phyloP scores from a whole-genome alignment of 2,113 vertebrate genomes.

The Acanthochromis polyacanthus region DNA sequence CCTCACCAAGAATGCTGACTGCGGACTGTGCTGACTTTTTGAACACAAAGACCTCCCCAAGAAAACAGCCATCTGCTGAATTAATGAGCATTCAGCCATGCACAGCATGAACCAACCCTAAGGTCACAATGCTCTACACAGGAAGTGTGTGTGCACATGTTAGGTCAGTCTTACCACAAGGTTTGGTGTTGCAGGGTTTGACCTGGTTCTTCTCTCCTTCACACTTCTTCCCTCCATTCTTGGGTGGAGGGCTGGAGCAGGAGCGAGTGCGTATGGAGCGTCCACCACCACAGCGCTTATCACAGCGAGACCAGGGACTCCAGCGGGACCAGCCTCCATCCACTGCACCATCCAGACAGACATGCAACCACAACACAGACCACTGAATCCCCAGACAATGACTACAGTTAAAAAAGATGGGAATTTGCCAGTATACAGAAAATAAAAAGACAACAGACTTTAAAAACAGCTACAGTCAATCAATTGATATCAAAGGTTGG shows the following conservation, averaged over 20 bases:
- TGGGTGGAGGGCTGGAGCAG: conserved; percentile 91
- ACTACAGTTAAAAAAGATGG: too few relatives aligned
- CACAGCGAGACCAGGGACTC: conserved; percentile 92
- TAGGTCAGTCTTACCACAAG: conserved; percentile 84
- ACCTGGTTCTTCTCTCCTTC: conserved; percentile 88
- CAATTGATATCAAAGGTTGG: too few relatives aligned
- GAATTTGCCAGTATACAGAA: too few relatives aligned
- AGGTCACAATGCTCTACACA: background rate
- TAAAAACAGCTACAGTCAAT: too few relatives aligned
- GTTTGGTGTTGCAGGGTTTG: conserved; percentile 88
- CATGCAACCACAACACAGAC: background rate
- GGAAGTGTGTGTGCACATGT: background rate
- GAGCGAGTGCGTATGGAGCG: conserved; percentile 88
- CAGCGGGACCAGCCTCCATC: conserved; percentile 90
- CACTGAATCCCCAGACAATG: too few relatives aligned
- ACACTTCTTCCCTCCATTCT: conserved; percentile 90
- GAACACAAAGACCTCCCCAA: background rate
- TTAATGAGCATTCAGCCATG: background rate
- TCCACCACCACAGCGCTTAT: conserved; percentile 88
- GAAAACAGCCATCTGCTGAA: conserved; percentile 1
- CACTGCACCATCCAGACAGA: conserved; percentile 72
- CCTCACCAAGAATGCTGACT: conserved; percentile 16
- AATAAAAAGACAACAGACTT: too few relatives aligned
- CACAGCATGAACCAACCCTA: background rate
- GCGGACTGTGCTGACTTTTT: conserved; percentile 1